Base-by-base conservation (phyloP, 2,888 invertebrate genomes). In the Meliscaeva auricollis region DNA sequence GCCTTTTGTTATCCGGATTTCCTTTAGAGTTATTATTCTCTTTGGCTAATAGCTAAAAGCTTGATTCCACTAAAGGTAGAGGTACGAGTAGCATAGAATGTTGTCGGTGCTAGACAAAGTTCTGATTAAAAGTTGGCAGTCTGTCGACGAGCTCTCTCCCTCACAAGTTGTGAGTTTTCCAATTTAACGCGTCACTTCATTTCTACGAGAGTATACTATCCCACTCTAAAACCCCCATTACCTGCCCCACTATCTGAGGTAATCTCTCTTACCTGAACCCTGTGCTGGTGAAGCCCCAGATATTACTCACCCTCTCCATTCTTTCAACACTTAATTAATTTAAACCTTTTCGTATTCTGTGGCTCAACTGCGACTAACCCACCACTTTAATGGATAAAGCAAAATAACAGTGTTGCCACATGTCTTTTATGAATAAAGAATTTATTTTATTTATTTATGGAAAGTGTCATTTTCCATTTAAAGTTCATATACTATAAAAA, bases 321-420 rank as follows among this genome's bases (percentile, higher is more conserved):
- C 75, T 7, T 30, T 44, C 75, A 54, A 54, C 68, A 77, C 73
- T 77, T 83, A 83, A 83, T 83, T 78, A 83, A 83, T 83, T 78
- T 78, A 83, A 78, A 83, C 72, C 78, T 73, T 77, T 82, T 68
- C 60, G 35, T 66, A 66, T 64, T 44, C 58, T 44, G 26, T 44
- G 44, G 41, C 35, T 64, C 64, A 64, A 50, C 56, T 66, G 44
- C n/a, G 66, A 73, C 66, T 52, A 68, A 60, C 17, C 68, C 58
- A 54, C n/a, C 38, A 50, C 7, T 60, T 20, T n/a, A 54, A 56
- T 22, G 17, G 46, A 50, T 35, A 35, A 50, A 35, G 30, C 0
- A 3, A 26, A 26, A 13, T 2, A 0, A 11, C 44, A 66, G 2
- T 50, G 66, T 66, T 66, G 66, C 50, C 66, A 46, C 44, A 9